These are phyloP conservation scores for Andrena haemorrhoa DNA, from an alignment of 2,888 invertebrate species.

Conservation along the genomic window DNA sequence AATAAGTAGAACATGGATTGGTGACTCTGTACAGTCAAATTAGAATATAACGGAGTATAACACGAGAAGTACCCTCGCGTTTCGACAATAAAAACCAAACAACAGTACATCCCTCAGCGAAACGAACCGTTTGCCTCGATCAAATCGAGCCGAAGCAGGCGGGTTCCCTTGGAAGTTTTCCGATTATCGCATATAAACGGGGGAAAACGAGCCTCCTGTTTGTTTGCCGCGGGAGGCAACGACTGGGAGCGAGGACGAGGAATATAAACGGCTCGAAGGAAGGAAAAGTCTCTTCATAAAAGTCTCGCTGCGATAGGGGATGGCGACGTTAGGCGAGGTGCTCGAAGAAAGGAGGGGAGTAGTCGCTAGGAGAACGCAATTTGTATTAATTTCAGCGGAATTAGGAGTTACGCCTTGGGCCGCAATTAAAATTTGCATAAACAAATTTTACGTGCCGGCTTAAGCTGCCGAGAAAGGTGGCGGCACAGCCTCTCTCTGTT, in stretches of 20 bases:
- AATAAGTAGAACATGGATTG: too few species aligned
- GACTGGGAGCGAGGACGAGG: not conserved
- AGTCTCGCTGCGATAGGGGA: conserved; percentile 51
- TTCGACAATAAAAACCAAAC: not conserved
- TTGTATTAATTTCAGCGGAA: conserved; percentile 79
- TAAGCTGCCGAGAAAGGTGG: conserved; percentile 60
- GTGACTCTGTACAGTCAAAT: too few species aligned
- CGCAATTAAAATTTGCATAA: conserved; percentile 80
- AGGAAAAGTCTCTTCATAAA: conserved; percentile 54
- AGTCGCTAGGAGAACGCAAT: conserved; percentile 71
- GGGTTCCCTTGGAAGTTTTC: conserved; percentile 8
- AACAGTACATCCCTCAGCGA: not conserved
- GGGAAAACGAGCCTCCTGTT: not conserved
- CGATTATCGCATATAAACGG: conserved; percentile 28
- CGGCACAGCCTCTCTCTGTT: conserved; percentile 1
- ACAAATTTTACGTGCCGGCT: conserved; percentile 74
- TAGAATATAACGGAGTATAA: too few species aligned
- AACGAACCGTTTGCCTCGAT: not conserved
- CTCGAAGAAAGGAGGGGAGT: conserved; percentile 51
- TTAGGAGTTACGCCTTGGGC: conserved; percentile 77
- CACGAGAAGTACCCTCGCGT: not conserved
- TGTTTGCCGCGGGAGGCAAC: conserved; percentile 16
- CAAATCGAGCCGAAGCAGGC: not conserved
- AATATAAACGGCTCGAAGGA: conserved; percentile 23
- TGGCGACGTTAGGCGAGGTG: conserved; percentile 31